Evolutionary conservation across 2,888 invertebrate genomes (phyloP), one percentile per base, ranked within the genome.

Genomic region (Eupeodes latifasciatus): DNA sequence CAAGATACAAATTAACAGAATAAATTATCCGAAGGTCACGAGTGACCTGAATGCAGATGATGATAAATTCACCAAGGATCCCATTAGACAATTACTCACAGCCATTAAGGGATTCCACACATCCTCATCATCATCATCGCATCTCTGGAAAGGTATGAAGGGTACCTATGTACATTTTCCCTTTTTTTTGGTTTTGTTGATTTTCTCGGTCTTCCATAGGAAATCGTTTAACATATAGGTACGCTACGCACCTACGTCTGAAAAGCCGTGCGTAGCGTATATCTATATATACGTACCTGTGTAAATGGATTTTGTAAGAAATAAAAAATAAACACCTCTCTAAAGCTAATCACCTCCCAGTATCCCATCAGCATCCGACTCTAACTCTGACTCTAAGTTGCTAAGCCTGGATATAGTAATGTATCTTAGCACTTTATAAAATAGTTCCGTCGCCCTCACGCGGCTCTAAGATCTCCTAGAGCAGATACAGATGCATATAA

Each of bases 61-160:
- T 88, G 88, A 88, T 88, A 88, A 88, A 88, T 88, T 81, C 47
- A 66, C 81, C 71, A 57, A 85, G 78, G 85, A 88, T 88, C 88
- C 88, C 88, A 88, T 88, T 88, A 88, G 88, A 88, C 88, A 88
- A 88, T 88, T 88, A 88, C 88, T 88, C 85, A 85, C 62, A 81
- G 77, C 88, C 88, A 88, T 88, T 88, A 88, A 88, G 85, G 88
- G 85, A 85, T 81, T 81, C 81, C 81, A 78, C 69, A 78, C 82
- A 82, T 81, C 64, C 80, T 76, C 80, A 80, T 74, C 67, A 67
- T 72, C 34, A 1, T 7, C 36, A 9, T 34, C 74, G 49, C 57
- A 51, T 40, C 36, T 49, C 40, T 77, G 36, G 36, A 12, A 55
- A 69, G 19, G 19, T 51, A 27, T 27, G 2, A 27, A 27, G 27